A percentile compares a stretch with the other conserved stretches of the same genome.
Evolutionary conservation across 2,797 vertebrate genomes (phyloP).

Genomic region (Danio kyathit): DNA sequence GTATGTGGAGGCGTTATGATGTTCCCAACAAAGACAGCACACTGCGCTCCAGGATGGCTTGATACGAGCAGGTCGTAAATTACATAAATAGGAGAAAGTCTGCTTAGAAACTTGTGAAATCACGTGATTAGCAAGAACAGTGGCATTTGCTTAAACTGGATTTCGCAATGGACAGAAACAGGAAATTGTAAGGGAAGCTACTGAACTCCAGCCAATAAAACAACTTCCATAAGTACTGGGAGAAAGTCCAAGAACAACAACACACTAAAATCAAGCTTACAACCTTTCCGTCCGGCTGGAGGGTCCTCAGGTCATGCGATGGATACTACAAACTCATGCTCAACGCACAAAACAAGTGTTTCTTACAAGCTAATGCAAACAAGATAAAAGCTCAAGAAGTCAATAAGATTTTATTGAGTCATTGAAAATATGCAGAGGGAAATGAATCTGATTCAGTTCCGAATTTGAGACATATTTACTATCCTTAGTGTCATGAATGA

Average conservation of each 20-base stretch:
- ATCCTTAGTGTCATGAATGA: background rate
- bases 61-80: background rate
- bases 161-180: background rate
- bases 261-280: background rate
- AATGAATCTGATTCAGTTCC: background rate
- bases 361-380: background rate
- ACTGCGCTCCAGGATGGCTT: background rate
- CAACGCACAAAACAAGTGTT: background rate
- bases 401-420: background rate
- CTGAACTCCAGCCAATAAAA: too few species aligned
- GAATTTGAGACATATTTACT: background rate
- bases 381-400: background rate
- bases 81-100: background rate
- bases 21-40: background rate
- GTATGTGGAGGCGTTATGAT: background rate
- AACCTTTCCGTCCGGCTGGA: background rate
- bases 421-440: background rate
- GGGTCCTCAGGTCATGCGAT: background rate
- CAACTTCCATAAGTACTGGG: background rate
- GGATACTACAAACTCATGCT: background rate
- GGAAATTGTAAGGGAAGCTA: background rate
- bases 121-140: constrained; percentile 13
- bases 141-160: background rate
- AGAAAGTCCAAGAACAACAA: constrained; percentile 27
- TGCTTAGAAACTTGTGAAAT: background rate